A percentile compares a stretch with the other conserved stretches of the same genome.
Evolutionary conservation across 2,888 invertebrate species (phyloP).

Genomic region (Girardia tigrina): DNA sequence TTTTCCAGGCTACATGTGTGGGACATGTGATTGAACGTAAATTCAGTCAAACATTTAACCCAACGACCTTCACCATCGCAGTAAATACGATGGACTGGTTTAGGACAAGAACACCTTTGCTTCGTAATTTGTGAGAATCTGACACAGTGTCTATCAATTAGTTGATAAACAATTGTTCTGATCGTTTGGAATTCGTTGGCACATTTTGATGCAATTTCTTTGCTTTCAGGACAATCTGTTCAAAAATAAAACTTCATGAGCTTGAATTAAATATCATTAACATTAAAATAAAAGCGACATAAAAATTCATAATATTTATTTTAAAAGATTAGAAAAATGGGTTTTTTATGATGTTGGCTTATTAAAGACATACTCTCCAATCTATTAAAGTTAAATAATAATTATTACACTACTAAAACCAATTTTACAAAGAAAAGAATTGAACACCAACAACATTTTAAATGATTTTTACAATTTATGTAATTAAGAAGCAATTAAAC

Average conservation of each 20-base stretch:
- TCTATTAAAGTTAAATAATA: too few relatives aligned
- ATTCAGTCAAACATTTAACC: constrained; percentile 31
- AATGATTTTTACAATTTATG: too few relatives aligned
- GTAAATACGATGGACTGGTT: constrained; percentile 27
- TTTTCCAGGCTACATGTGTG: constrained; percentile 29
- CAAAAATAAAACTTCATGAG: too few relatives aligned
- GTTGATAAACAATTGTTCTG: constrained; percentile 13
- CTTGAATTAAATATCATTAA: background rate
- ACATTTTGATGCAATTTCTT: background rate
- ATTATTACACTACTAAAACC: too few relatives aligned
- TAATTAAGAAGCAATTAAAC: too few relatives aligned
- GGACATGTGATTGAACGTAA: constrained; percentile 1
- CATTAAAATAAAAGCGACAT: too few relatives aligned
- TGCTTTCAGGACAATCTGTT: constrained; percentile 21
- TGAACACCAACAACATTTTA: too few relatives aligned
- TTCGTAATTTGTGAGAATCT: background rate
- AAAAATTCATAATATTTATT: too few relatives aligned
- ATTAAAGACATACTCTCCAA: too few relatives aligned
- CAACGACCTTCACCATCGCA: constrained; percentile 33
- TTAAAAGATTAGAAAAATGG: too few relatives aligned
- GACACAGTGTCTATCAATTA: constrained; percentile 32
- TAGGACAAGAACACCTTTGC: constrained; percentile 28
- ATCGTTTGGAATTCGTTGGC: constrained; percentile 26
- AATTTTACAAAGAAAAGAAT: too few relatives aligned
- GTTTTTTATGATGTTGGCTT: too few relatives aligned